Base-by-base conservation (phyloP, 1,140 invertebrate species). In the Melitaea cinxia region DNA sequence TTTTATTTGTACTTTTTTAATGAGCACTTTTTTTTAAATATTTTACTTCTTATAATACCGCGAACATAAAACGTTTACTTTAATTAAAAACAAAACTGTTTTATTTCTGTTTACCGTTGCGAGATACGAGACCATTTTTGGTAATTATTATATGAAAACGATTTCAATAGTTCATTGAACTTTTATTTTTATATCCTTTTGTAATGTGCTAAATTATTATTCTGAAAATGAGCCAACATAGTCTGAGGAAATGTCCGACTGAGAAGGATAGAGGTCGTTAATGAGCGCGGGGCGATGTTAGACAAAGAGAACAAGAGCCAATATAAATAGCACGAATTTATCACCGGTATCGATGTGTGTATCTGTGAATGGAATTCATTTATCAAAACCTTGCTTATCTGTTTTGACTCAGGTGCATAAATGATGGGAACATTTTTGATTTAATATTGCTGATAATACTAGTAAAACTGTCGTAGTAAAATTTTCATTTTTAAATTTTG, bases 221-320 rank as follows among this genome's bases (percentile, higher is more conserved):
- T 62, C 54, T 64, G 62, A 68, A 60, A 63, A 58, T 63, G 59
- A 54, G 35, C 39, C 47, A 42, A 57, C 66, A 58, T 65, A 53
- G 55, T 54, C 49, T 53, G 39, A 62, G 60, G 66, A 63, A 66
- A 62, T 67, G 60, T 56, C 45, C 52, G 65, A 71, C 55, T 30
- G 55, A 70, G 67, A 73, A 67, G 56, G 71, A 73, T 73, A 56
- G 65, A 47, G 37, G 47, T 55, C 71, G 57, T 66, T 73, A 73
- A 73, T 73, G 71, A 59, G 50, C 49, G 30, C 56, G 33, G 33
- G n/a, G 49, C 55, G 24, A 28, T 28, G 59, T 26, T 61, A 61
- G 35, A 53, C 59, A 42, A 53, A 53, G 59, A 54, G 26, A 42
- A 61, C 12, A 26, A 12, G 55, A 39, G 37, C 56, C 10, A 45